Evolutionary conservation across 2,888 invertebrate genomes (phyloP).

Genomic region (Xestia xanthographa): DNA sequence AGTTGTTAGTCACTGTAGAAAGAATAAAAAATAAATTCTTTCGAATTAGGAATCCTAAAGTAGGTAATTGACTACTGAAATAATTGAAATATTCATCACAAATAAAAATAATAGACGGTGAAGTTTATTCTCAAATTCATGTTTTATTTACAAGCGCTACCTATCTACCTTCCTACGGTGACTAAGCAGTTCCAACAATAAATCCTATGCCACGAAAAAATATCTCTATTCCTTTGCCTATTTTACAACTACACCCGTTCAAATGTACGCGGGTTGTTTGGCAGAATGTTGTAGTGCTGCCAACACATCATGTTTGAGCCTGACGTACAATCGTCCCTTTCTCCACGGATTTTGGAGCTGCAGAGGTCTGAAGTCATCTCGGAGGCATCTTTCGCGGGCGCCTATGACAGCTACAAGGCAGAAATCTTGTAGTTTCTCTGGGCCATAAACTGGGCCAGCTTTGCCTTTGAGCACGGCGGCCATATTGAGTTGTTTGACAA

Average conservation of each 20-base stretch:
- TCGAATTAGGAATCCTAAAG: not conserved
- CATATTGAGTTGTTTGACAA: constrained; percentile 98
- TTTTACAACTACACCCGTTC: constrained; percentile 64
- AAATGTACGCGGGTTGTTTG: constrained; percentile 93
- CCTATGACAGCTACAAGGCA: constrained; percentile 99
- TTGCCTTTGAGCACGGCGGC: constrained; percentile 96
- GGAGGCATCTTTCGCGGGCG: constrained; percentile 97
- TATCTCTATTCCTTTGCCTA: constrained; percentile 57
- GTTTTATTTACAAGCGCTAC: constrained; percentile 39
- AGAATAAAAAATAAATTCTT: constrained; percentile 20
- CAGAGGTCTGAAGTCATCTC: constrained; percentile 98
- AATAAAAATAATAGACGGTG: constrained; percentile 29
- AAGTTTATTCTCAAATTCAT: constrained; percentile 19
- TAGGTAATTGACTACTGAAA: constrained; percentile 32
- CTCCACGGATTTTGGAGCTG: constrained; percentile 99
- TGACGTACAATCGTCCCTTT: constrained; percentile 97
- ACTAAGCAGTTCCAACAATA: constrained; percentile 67
- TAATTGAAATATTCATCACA: constrained; percentile 20
- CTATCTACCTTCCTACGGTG: constrained; percentile 53
- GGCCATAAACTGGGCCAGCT: constrained; percentile 95
- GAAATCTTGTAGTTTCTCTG: constrained; percentile 96
- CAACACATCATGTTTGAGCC: constrained; percentile 96
- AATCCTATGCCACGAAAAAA: constrained; percentile 64
- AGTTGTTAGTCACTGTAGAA: constrained; percentile 59
- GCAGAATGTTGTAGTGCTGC: constrained; percentile 97